Percentiles rank a stretch among this genome's conserved stretches.
Conservation (phyloP, 2,888 invertebrate species). For the Nomada ferruginata region DNA sequence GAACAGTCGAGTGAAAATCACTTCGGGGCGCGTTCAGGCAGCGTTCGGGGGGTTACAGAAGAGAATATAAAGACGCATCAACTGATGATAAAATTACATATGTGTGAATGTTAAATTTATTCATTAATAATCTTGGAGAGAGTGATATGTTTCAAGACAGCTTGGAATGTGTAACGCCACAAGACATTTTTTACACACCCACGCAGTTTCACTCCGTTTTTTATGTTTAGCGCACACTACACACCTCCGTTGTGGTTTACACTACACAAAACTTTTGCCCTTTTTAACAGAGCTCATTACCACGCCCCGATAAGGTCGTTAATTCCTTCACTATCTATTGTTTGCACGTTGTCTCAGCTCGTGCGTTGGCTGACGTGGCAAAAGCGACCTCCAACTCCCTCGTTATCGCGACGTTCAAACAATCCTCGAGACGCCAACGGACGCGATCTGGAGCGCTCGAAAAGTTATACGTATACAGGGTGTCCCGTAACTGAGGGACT, state of each 20-base stretch:
- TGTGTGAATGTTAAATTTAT: background rate
- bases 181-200: slow-evolving; percentile 32
- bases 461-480: background rate
- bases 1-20: no score
- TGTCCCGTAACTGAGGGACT: no score
- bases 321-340: slow-evolving; percentile 26
- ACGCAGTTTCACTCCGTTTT: slow-evolving; percentile 5
- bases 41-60: no score
- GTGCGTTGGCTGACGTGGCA: slow-evolving; percentile 27
- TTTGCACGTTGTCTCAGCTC: slow-evolving; percentile 25
- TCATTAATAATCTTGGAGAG: background rate
- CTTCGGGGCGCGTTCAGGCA: no score
- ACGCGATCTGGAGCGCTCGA: slow-evolving; percentile 4
- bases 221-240: slow-evolving; percentile 54
- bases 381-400: slow-evolving; percentile 27
- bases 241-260: slow-evolving; percentile 21
- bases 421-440: slow-evolving; percentile 11
- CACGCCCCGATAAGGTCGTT: slow-evolving; percentile 18
- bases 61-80: no score
- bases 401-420: slow-evolving; percentile 39
- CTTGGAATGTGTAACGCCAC: background rate
- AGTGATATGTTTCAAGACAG: background rate
- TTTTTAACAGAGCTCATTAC: background rate
- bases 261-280: background rate
- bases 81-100: background rate